Evolutionary conservation across 2,797 vertebrate species (phyloP).

Genomic region (Tangara arthus): DNA sequence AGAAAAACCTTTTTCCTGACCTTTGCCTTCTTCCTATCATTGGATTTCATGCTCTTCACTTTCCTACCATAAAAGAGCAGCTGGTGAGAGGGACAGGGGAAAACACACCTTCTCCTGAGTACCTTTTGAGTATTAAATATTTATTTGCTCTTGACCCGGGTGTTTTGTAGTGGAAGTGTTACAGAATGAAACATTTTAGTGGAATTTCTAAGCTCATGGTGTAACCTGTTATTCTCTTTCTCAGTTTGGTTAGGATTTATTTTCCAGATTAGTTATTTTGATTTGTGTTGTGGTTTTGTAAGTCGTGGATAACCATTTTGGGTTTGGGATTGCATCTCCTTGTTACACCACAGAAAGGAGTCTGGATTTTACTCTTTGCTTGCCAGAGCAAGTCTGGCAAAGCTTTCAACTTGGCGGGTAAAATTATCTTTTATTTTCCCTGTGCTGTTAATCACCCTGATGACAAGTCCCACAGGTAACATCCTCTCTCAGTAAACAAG

Average conservation of each 20-base stretch:
- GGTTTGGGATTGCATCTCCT: neutral
- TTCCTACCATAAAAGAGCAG: slow-evolving; percentile 59
- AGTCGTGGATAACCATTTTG: neutral
- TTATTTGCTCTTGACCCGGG: neutral
- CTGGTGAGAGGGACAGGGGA: slow-evolving; percentile 24
- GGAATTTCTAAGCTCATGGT: neutral
- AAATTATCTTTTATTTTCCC: neutral
- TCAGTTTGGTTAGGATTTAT: neutral
- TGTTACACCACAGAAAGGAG: neutral
- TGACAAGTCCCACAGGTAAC: slow-evolving; percentile 33
- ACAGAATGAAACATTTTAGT: neutral
- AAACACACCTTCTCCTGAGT: slow-evolving; percentile 29
- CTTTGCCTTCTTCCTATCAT: slow-evolving; percentile 60
- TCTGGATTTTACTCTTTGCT: neutral
- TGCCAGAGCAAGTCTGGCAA: neutral
- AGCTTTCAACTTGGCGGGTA: neutral
- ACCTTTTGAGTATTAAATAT: slow-evolving; percentile 48
- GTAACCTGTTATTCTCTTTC: neutral
- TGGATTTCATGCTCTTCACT: slow-evolving; percentile 62
- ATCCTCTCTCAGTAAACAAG: neutral
- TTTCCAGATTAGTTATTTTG: neutral
- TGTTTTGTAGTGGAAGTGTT: neutral
- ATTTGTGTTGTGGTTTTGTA: neutral
- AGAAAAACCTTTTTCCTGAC: slow-evolving; percentile 59
- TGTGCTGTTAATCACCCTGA: neutral